Conservation (phyloP, 2,113 vertebrate species). For the Ammodytes marinus region DNA sequence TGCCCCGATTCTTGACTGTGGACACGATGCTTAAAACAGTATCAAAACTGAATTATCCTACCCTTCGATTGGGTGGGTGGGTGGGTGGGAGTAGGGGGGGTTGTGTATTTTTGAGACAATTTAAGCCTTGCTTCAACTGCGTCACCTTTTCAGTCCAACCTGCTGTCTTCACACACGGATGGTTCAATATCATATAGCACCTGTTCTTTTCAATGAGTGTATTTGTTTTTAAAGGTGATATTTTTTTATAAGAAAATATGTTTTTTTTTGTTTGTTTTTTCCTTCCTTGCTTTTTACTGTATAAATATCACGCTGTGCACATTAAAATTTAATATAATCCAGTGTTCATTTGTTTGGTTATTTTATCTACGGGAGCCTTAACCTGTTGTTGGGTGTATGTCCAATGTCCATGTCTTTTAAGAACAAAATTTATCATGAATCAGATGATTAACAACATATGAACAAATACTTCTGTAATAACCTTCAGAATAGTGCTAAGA, state of each 20-base stretch:
- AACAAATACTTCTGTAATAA: too few species aligned
- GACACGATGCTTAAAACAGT: conserved; percentile 60
- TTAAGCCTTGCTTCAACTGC: conserved; percentile 55
- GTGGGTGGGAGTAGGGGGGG: background rate
- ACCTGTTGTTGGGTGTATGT: too few species aligned
- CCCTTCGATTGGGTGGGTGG: conserved; percentile 10
- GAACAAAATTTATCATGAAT: background rate
- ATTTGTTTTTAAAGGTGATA: conserved; percentile 71
- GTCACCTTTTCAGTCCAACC: conserved; percentile 70
- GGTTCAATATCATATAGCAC: conserved; percentile 45
- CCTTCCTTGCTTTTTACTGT: conserved; percentile 82
- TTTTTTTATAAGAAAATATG: conserved; percentile 71
- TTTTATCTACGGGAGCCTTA: background rate
- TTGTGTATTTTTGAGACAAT: conserved; percentile 46
- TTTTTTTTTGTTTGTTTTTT: conserved; percentile 31
- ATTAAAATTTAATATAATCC: conserved; percentile 84
- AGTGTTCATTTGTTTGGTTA: conserved; percentile 35
- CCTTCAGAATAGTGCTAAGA: too few species aligned
- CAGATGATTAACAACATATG: conserved; percentile 6
- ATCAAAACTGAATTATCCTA: conserved; percentile 49
- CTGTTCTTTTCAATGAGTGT: conserved; percentile 63
- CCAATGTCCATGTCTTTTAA: too few species aligned
- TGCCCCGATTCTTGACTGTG: conserved; percentile 57
- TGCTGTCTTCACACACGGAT: conserved; percentile 75
- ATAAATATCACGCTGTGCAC: conserved; percentile 84